Base-by-base conservation (phyloP, 92 coral and sea anemone species). In the Palythoa grandiflora region DNA sequence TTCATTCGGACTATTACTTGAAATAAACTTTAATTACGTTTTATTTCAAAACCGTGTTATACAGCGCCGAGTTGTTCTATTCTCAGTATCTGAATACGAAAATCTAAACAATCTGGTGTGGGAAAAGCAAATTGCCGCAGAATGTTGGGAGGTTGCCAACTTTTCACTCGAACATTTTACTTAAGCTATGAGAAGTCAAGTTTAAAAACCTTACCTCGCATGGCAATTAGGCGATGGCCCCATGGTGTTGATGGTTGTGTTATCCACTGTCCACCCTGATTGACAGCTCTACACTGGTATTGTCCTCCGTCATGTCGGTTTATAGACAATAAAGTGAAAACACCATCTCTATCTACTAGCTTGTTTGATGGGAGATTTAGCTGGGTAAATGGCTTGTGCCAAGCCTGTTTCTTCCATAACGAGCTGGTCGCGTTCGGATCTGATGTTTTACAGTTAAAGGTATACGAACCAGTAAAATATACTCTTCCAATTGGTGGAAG, bases 221-320 rank as follows among this genome's bases (percentile, higher is more conserved):
- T 3, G 70, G 20, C 70, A 0, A n/a, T 1, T 15, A 63, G 70
- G 28, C n/a, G 17, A 3, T 0, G 0, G 70, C 7, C 70, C 2
- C 5, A 3, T 15, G n/a, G 70, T 7, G 7, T 63, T 63, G 20
- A 1, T 1, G 85, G 85, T 16, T 66, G 39, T 0, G 0, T 9
- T 80, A 66, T 65, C 38, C 16, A 9, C 8, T 5, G 21, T 3
- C 85, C 85, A 0, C 44, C 39, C 35, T 65, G 85, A 47, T 66
- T 66, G 75, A 66, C 75, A 80, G 85, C 85, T 15, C 21, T 63
- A 17, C 85, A 80, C 12, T 15, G 75, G 36, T 65, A 80, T 1
- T 0, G 6, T 12, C 85, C 85, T 1, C 6, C 6, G 53, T 81
- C 86, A 19, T 2, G 1, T 10, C 65, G 6, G 13, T 21, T 17